Evolutionary conservation across 2,113 vertebrate species (phyloP).

Genomic region (Nannospalax galili): DNA sequence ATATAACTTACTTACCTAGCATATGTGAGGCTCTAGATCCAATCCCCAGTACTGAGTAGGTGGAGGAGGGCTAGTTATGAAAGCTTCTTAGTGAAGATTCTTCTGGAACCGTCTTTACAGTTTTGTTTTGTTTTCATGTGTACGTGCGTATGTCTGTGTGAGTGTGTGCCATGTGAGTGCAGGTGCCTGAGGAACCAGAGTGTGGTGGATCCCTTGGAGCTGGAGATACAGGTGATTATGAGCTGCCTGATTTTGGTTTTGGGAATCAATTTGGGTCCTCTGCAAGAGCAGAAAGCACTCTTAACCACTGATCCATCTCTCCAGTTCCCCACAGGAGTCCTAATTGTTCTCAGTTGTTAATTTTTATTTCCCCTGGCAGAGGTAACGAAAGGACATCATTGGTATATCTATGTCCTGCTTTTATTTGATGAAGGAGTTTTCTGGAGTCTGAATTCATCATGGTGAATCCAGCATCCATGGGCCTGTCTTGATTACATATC

Average conservation of each 20-base stretch:
- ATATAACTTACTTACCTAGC: background rate
- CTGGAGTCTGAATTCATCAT: background rate
- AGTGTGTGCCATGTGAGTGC: no score
- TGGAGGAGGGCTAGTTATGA: background rate
- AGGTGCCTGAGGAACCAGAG: no score
- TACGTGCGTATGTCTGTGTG: no score
- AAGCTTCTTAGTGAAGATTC: background rate
- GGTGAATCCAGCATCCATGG: background rate
- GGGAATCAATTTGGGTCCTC: no score
- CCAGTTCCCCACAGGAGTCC: background rate
- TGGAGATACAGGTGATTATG: no score
- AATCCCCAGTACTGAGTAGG: background rate
- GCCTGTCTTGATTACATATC: background rate
- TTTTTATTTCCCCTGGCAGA: background rate
- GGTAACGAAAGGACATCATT: background rate
- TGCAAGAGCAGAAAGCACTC: no score
- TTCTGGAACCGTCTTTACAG: no score
- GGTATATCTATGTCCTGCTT: background rate
- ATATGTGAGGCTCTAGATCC: background rate
- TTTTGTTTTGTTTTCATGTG: no score
- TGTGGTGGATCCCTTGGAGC: no score
- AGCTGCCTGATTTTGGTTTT: no score
- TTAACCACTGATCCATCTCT: no score
- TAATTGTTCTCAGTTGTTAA: background rate
- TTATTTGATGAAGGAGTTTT: background rate